These are phyloP conservation scores for Rhineura floridana DNA, from an alignment of 2,113 vertebrate genomes.

Conservation along the genomic window DNA sequence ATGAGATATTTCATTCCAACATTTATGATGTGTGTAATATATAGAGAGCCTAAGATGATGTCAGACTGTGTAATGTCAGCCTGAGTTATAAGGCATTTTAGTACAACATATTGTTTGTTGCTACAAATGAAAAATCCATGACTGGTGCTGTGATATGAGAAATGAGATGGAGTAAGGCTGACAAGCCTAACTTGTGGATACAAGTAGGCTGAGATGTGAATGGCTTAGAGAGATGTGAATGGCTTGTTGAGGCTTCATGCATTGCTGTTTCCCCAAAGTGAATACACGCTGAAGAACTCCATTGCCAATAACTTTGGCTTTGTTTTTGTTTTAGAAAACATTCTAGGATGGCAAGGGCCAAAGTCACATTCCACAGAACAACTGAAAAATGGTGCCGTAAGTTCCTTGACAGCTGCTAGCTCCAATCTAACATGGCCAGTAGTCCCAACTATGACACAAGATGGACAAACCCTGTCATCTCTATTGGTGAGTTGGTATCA, in stretches of 20 bases:
- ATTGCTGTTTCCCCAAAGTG: background rate
- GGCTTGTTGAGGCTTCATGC: background rate
- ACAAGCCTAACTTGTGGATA: too few species aligned
- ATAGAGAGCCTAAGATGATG: too few species aligned
- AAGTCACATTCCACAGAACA: conserved; percentile 88
- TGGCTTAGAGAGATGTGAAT: background rate
- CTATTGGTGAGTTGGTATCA: conserved; percentile 80
- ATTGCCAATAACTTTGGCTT: conserved; percentile 40
- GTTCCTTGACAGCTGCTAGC: conserved; percentile 82
- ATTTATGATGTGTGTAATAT: too few species aligned
- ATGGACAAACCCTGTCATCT: conserved; percentile 72
- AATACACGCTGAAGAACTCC: background rate
- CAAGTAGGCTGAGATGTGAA: background rate
- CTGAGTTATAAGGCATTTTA: too few species aligned
- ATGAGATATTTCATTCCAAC: too few species aligned
- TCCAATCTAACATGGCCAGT: conserved; percentile 79
- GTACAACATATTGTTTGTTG: too few species aligned
- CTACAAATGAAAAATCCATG: background rate
- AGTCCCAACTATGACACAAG: conserved; percentile 80
- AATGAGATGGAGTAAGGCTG: background rate
- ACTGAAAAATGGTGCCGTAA: conserved; percentile 86
- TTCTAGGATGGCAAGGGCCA: conserved; percentile 89
- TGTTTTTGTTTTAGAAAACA: conserved; percentile 83
- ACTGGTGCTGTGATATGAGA: background rate
- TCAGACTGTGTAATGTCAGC: too few species aligned